Conservation (phyloP, 1,140 invertebrate species). For the Cyrtorhinus lividipennis region DNA sequence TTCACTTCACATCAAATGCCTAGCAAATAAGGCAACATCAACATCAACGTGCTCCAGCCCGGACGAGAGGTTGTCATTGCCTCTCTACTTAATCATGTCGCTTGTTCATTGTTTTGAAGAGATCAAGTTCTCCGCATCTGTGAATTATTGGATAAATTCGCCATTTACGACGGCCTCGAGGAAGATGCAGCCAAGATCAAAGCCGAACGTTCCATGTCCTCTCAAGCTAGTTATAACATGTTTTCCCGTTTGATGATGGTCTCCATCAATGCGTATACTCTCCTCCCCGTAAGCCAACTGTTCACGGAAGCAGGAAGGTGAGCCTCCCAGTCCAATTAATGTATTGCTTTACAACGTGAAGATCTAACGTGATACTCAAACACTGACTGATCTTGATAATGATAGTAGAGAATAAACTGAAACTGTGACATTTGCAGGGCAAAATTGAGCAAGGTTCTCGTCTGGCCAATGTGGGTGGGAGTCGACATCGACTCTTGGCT, state of each 20-base stretch:
- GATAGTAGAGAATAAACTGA: too few species aligned
- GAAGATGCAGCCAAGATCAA: not conserved
- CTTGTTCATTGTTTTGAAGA: too few species aligned
- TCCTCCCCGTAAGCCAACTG: not conserved
- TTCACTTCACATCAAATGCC: too few species aligned
- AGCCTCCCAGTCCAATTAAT: too few species aligned
- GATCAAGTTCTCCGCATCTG: not conserved
- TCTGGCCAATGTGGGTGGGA: not conserved
- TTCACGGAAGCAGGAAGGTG: not conserved
- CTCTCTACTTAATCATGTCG: too few species aligned
- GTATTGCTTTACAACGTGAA: not conserved
- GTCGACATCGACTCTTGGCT: not conserved
- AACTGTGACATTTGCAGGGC: too few species aligned
- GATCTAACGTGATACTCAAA: too few species aligned
- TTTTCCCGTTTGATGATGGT: not conserved
- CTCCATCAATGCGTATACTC: not conserved
- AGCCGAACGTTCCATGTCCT: too few species aligned
- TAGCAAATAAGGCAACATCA: too few species aligned
- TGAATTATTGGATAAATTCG: not conserved
- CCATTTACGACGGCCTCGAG: not conserved
- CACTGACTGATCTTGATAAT: not conserved
- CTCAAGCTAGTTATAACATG: not conserved
- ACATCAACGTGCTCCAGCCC: too few species aligned
- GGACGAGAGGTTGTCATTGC: too few species aligned
- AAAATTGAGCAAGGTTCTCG: not conserved